Evolutionary conservation across 2,888 invertebrate species (phyloP), one percentile per base, ranked within the genome.

Genomic region (Dolichomitus sp.): DNA sequence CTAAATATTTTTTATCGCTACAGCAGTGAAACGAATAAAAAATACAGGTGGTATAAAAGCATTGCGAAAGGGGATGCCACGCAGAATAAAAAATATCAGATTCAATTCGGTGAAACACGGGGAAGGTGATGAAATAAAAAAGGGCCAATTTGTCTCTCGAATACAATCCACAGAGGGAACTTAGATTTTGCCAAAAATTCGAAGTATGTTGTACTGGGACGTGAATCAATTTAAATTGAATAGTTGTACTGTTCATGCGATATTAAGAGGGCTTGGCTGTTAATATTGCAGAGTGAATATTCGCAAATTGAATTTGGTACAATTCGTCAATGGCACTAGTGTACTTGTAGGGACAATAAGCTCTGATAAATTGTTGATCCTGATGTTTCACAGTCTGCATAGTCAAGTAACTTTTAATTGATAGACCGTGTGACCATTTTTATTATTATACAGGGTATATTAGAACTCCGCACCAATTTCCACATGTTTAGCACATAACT

Each of bases 1-100:
- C 57, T 33, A 12, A 57, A 57, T 57, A 57, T 30, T 57, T 57
- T 57, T 27, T 12, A 57, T 33, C 57, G 14, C 30, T 30, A 30
- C 30, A 33, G 11, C 57, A 30, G 57, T n/a, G 11, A 27, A 57
- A 57, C 14, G 5, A 7, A n/a, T 14, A 27, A 57, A 33, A 57
- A 27, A 57, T 19, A 57, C 3, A 57, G 57, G 2, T n/a, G 6
- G 3, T n/a, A 57, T 33, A n/a, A 37, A 37, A 59, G 9, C 59
- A 37, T 37, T 12, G 30, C 30, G 37, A 37, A n/a, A 33, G 57
- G n/a, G 30, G 14, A 33, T 9, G 9, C n/a, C 7, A 33, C 59
- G 59, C 9, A 17, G n/a, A 59, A 30, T 17, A 59, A 37, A 33
- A 54, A 54, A 17, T 5, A 12, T 37, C 33, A n/a, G 17, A 59